Percentiles rank a stretch among this genome's conserved stretches.
Evolutionary conservation across 2,113 vertebrate species (phyloP).

Genomic region (Clinocottus analis): DNA sequence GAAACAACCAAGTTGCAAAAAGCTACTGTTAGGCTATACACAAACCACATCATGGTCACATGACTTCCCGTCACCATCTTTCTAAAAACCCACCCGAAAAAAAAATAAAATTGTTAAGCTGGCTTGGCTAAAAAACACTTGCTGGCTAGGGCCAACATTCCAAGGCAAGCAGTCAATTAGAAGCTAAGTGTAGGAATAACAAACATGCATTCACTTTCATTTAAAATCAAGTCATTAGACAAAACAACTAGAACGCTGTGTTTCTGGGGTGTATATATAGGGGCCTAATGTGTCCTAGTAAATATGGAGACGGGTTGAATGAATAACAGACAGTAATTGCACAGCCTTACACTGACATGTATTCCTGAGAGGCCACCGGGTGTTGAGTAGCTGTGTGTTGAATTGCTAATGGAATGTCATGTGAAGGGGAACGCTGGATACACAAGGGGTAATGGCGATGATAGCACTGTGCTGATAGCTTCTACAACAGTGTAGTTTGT

Average conservation of each 20-base stretch:
- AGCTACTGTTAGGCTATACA: not conserved
- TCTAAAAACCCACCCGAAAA: not conserved
- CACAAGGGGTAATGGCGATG: slow-evolving; percentile 57
- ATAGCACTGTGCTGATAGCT: slow-evolving; percentile 54
- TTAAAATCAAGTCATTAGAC: not conserved
- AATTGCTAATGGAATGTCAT: slow-evolving; percentile 63
- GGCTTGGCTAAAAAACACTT: not conserved
- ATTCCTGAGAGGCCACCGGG: slow-evolving; percentile 40
- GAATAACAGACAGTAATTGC: slow-evolving; percentile 35
- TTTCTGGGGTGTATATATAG: not conserved
- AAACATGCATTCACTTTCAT: not conserved
- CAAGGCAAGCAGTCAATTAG: slow-evolving; percentile 30
- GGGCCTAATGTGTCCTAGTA: not conserved
- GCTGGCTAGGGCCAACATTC: not conserved
- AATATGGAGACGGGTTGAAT: slow-evolving; percentile 21
- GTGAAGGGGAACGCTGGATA: slow-evolving; percentile 41
- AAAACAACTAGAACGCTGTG: not conserved
- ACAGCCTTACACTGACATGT: slow-evolving; percentile 45
- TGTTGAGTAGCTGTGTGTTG: slow-evolving; percentile 36
- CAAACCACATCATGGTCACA: not conserved
- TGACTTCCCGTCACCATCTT: not conserved
- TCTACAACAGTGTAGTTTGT: slow-evolving; percentile 38
- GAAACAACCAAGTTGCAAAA: not conserved
- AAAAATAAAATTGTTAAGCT: not conserved
- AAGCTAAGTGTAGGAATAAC: not conserved